Evolutionary conservation across 2,113 vertebrate genomes (phyloP).

Genomic region (Atrichornis clamosus): DNA sequence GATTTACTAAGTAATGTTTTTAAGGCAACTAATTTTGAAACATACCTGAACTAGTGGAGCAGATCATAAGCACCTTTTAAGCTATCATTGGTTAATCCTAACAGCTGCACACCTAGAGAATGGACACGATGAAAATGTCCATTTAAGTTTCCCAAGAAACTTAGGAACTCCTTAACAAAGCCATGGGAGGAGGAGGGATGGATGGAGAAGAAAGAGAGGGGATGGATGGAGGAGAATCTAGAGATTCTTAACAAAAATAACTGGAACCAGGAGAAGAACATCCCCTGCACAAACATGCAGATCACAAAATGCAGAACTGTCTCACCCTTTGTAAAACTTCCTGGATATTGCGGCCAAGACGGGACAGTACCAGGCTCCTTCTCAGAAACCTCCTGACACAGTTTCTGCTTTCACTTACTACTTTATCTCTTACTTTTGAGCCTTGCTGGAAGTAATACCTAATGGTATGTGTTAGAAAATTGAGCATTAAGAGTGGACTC

Average conservation of each 20-base stretch:
- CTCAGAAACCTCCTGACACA: not conserved
- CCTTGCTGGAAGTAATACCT: not conserved
- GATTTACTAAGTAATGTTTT: not conserved
- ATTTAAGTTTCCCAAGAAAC: not conserved
- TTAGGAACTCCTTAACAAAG: not conserved
- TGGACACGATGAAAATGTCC: not conserved
- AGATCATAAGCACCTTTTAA: not conserved
- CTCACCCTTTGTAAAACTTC: not conserved
- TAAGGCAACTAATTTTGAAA: not conserved
- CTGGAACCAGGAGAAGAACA: not conserved
- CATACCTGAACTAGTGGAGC: not conserved
- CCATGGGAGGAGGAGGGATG: not conserved
- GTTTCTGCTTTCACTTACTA: not conserved
- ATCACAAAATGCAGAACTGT: not conserved
- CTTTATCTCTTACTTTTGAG: not conserved
- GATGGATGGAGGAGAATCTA: not conserved
- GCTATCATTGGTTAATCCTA: not conserved
- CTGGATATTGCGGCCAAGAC: not conserved
- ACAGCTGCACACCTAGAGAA: not conserved
- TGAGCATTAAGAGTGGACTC: not conserved
- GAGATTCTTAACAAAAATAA: not conserved
- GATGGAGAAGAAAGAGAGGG: not conserved
- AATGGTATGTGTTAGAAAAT: not conserved
- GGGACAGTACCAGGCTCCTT: not conserved
- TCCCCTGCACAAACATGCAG: not conserved